phyloP scores from a whole-genome alignment of 2,888 invertebrate species.

The Caenorhabditis angaria region DNA sequence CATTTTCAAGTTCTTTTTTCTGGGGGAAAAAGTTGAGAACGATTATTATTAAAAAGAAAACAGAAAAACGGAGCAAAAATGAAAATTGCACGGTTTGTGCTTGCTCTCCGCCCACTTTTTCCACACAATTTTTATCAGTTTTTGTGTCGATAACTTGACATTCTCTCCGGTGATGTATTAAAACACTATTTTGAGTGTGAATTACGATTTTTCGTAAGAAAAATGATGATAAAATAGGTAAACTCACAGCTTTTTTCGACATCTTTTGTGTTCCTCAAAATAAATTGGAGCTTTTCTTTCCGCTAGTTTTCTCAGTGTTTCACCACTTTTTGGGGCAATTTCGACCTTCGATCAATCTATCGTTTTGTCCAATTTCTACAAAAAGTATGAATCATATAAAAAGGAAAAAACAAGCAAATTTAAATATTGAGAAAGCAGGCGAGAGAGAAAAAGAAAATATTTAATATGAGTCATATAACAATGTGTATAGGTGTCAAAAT shows the following conservation, averaged over 20 bases:
- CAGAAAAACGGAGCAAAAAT: conserved; percentile 11
- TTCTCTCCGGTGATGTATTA: background rate
- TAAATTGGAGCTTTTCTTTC: background rate
- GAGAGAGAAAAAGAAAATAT: background rate
- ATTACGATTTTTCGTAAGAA: background rate
- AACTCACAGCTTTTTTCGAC: conserved; percentile 53
- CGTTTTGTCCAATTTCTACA: background rate
- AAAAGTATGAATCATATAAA: background rate
- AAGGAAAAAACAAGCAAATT: background rate
- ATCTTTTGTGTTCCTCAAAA: conserved; percentile 14
- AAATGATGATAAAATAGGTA: conserved; percentile 10
- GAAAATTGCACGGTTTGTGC: background rate
- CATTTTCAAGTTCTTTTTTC: conserved; percentile 10
- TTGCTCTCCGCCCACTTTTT: conserved; percentile 3
- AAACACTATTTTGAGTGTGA: background rate
- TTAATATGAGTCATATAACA: background rate
- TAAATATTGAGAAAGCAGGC: background rate
- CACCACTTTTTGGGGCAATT: background rate
- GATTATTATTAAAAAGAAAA: background rate
- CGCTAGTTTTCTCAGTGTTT: background rate
- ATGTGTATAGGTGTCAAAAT: background rate
- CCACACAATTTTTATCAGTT: background rate
- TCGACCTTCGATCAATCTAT: background rate
- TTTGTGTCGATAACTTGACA: background rate
- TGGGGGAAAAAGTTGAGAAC: background rate